Conservation (phyloP, 1,140 invertebrate genomes). For the Conus betulinus region DNA sequence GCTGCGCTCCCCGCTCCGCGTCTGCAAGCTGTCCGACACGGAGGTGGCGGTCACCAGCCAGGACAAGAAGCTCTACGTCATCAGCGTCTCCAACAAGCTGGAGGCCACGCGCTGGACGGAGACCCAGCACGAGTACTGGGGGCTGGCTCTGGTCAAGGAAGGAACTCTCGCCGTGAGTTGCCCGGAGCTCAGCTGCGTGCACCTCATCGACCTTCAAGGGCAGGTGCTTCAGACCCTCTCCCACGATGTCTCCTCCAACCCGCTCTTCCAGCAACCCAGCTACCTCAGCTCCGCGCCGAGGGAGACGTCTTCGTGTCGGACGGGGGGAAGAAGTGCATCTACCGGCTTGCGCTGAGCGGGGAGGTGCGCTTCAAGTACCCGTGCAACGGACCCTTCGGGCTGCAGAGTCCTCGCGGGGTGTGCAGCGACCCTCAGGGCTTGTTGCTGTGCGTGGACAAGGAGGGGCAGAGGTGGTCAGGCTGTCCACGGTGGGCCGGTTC, state of each 20-base stretch:
- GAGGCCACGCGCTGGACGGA: not conserved
- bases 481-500: constrained; percentile 18
- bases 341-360: not conserved
- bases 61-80: constrained; percentile 23
- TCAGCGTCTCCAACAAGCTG: not conserved
- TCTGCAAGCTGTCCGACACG: constrained; percentile 19
- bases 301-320: constrained; percentile 4
- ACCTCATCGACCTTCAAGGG: constrained; percentile 5
- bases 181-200: not conserved
- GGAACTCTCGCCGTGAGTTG: constrained; percentile 10
- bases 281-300: not conserved
- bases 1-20: not conserved
- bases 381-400: constrained; percentile 22
- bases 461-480: constrained; percentile 18
- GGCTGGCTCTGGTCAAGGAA: not conserved
- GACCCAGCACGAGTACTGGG: constrained; percentile 27
- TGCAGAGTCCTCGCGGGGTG: constrained; percentile 2
- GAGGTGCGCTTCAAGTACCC: constrained; percentile 28
- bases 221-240: constrained; percentile 23
- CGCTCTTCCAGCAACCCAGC: not conserved
- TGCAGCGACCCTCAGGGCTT: not conserved
- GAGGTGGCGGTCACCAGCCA: constrained; percentile 9
- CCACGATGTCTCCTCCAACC: constrained; percentile 16
- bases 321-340: constrained; percentile 25
- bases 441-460: constrained; percentile 21